A percentile compares a stretch with the other conserved stretches of the same genome.
Evolutionary conservation across 2,888 invertebrate species (phyloP).

Genomic region (Troilus luridus): DNA sequence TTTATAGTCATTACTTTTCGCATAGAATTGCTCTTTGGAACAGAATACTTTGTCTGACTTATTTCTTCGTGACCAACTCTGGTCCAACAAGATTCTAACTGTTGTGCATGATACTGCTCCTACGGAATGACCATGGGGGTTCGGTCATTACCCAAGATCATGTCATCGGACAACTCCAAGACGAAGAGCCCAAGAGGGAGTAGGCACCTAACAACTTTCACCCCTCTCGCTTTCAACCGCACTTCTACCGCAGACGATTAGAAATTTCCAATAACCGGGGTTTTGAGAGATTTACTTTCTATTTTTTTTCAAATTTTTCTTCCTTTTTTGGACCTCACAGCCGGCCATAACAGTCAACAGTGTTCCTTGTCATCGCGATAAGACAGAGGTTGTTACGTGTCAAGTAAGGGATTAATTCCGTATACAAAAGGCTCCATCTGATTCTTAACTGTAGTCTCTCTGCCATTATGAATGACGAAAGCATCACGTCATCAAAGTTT

Average conservation of each 20-base stretch:
- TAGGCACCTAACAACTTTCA: background rate
- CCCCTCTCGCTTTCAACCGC: conserved; percentile 44
- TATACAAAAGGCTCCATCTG: background rate
- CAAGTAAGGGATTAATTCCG: background rate
- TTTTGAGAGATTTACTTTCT: conserved; percentile 31
- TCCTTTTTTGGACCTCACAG: background rate
- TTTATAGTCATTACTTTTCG: too few species aligned
- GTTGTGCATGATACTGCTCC: background rate
- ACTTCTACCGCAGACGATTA: conserved; percentile 39
- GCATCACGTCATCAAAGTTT: background rate
- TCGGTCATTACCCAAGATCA: background rate
- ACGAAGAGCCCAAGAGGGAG: background rate
- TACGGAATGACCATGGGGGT: background rate
- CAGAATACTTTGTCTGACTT: background rate
- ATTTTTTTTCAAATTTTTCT: background rate
- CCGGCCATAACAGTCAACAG: background rate
- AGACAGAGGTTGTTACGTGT: background rate
- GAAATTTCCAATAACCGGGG: conserved; percentile 33
- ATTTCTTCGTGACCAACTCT: background rate
- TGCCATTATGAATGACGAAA: background rate
- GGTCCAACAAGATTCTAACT: background rate
- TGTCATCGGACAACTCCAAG: background rate
- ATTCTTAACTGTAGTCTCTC: background rate
- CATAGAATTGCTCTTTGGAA: too few species aligned
- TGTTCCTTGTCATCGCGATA: background rate